Evolutionary conservation across 2,888 invertebrate species (phyloP).

Genomic region (Microchrysa polita): DNA sequence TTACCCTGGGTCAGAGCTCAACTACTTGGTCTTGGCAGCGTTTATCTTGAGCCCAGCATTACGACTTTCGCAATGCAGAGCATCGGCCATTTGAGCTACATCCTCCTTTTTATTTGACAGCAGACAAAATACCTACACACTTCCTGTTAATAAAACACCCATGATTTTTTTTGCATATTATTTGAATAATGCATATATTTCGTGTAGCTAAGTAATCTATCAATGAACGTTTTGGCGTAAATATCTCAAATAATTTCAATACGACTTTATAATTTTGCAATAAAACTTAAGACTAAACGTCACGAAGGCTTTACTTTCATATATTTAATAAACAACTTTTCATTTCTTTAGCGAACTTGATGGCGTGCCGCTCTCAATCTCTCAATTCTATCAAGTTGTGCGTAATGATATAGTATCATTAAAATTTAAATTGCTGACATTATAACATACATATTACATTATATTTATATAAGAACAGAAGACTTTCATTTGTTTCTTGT

Average conservation of each 20-base stretch:
- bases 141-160: not conserved
- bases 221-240: conserved; percentile 24
- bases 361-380: not conserved
- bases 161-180: not conserved
- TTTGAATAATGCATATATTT: conserved; percentile 14
- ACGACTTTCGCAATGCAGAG: too few species aligned
- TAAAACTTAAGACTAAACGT: too few species aligned
- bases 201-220: conserved; percentile 15
- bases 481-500: conserved; percentile 1
- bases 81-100: too few species aligned
- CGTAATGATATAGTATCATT: conserved; percentile 21
- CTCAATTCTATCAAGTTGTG: conserved; percentile 14
- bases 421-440: not conserved
- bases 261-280: too few species aligned
- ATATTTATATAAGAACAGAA: conserved; percentile 15
- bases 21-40: too few species aligned
- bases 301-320: too few species aligned
- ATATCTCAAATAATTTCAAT: conserved; percentile 8
- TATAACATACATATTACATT: not conserved
- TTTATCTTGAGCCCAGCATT: too few species aligned
- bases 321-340: too few species aligned
- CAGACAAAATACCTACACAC: too few species aligned
- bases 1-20: too few species aligned
- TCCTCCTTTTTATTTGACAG: too few species aligned
- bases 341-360: too few species aligned